Evolutionary conservation across 2,888 invertebrate genomes (phyloP).

Genomic region (Shargacucullia verbasci): DNA sequence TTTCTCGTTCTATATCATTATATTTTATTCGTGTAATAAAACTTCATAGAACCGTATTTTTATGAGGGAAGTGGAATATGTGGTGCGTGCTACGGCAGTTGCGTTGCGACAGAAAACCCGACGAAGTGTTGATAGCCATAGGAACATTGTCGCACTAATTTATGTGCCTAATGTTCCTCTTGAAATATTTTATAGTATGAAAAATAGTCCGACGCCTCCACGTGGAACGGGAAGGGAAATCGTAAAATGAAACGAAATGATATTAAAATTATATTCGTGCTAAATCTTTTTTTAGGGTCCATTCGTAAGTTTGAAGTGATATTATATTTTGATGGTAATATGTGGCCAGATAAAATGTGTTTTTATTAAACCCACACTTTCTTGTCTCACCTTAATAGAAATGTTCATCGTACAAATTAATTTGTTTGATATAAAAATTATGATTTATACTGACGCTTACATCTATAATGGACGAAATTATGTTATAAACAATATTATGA

Average conservation of each 20-base stretch:
- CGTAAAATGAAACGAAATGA: constrained; percentile 59
- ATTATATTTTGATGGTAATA: constrained; percentile 46
- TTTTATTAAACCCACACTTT: constrained; percentile 43
- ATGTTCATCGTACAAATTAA: constrained; percentile 25
- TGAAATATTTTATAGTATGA: constrained; percentile 79
- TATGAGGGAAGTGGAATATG: constrained; percentile 73
- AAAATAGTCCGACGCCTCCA: constrained; percentile 68
- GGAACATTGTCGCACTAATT: constrained; percentile 76
- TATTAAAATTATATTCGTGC: constrained; percentile 60
- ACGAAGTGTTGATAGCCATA: constrained; percentile 72
- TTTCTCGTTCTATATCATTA: constrained; percentile 40
- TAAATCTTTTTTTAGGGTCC: constrained; percentile 59
- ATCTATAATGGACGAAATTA: constrained; percentile 18
- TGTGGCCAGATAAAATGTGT: constrained; percentile 37
- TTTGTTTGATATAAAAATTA: constrained; percentile 19
- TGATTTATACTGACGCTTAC: constrained; percentile 22
- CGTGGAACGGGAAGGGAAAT: constrained; percentile 62
- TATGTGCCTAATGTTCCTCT: constrained; percentile 72
- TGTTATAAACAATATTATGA: constrained; percentile 32
- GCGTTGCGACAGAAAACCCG: constrained; percentile 64
- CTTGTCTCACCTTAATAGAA: constrained; percentile 31
- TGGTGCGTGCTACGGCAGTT: constrained; percentile 43
- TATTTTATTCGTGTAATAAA: constrained; percentile 56
- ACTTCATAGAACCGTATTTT: constrained; percentile 71
- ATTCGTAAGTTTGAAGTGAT: constrained; percentile 43